Conservation (phyloP, 2,113 vertebrate genomes). For the Mirza zaza region DNA sequence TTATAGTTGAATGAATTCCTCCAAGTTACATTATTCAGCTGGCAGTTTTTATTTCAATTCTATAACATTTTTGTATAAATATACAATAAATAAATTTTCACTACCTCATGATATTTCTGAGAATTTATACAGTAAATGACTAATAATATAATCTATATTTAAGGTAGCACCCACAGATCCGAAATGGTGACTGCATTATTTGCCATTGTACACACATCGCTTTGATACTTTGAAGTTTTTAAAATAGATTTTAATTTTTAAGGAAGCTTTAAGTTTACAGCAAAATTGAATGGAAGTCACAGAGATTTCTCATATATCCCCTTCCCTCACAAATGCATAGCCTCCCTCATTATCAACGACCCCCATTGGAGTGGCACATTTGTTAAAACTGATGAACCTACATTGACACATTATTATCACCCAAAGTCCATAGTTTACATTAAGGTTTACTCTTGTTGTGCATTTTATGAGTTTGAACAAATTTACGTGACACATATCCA, state of each 20-base stretch:
- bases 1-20: background rate
- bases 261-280: background rate
- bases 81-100: background rate
- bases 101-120: background rate
- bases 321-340: fast-evolving
- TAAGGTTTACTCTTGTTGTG: background rate
- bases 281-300: background rate
- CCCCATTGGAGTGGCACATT: background rate
- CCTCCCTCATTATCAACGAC: background rate
- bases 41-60: background rate
- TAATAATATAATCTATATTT: background rate
- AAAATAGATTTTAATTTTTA: background rate
- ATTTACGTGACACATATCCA: background rate
- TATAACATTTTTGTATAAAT: background rate
- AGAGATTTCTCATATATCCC: background rate
- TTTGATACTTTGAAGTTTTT: background rate
- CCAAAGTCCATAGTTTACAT: background rate
- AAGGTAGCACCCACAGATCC: background rate
- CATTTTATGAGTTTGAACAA: background rate
- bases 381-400: background rate
- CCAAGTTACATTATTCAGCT: background rate
- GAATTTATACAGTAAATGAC: background rate
- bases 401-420: background rate
- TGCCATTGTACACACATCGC: background rate
- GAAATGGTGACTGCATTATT: background rate